These are phyloP conservation scores for Drosophila biarmipes DNA, from an alignment of 1,140 invertebrate species.

Conservation along the genomic window DNA sequence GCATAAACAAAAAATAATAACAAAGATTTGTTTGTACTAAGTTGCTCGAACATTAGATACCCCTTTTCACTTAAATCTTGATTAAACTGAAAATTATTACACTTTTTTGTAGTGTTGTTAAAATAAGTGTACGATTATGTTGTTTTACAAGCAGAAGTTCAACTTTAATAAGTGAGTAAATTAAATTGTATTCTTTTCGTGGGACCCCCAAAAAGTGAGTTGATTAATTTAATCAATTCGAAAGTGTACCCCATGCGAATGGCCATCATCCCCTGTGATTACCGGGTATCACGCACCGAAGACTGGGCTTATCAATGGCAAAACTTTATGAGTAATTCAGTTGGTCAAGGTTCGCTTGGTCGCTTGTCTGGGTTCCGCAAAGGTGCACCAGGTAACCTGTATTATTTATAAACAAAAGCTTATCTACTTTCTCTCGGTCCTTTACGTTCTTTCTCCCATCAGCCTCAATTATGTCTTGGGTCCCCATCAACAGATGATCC, in stretches of 20 bases:
- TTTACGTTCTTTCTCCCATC: neutral
- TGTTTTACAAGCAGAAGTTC: too few species aligned
- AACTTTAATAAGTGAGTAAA: neutral
- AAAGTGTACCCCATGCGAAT: neutral
- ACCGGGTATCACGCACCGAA: constrained; percentile 31
- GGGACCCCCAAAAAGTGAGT: neutral
- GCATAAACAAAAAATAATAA: neutral
- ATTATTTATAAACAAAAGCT: constrained; percentile 77
- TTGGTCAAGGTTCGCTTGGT: constrained; percentile 72
- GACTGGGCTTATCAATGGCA: constrained; percentile 52
- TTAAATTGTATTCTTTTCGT: neutral
- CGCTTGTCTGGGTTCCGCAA: constrained; percentile 70
- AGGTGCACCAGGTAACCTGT: constrained; percentile 75
- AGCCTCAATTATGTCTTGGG: neutral
- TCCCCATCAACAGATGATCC: constrained; percentile 30
- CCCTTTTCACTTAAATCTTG: neutral
- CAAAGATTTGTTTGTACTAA: neutral
- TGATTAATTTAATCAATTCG: too few species aligned
- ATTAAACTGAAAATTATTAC: too few species aligned
- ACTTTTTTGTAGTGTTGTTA: too few species aligned
- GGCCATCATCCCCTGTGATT: constrained; percentile 18
- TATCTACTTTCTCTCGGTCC: constrained; percentile 37
- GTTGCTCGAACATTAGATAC: neutral
- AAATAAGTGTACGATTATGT: too few species aligned
- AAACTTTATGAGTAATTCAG: constrained; percentile 76